Conservation (phyloP, 2,113 vertebrate species). For the Lepus americanus region DNA sequence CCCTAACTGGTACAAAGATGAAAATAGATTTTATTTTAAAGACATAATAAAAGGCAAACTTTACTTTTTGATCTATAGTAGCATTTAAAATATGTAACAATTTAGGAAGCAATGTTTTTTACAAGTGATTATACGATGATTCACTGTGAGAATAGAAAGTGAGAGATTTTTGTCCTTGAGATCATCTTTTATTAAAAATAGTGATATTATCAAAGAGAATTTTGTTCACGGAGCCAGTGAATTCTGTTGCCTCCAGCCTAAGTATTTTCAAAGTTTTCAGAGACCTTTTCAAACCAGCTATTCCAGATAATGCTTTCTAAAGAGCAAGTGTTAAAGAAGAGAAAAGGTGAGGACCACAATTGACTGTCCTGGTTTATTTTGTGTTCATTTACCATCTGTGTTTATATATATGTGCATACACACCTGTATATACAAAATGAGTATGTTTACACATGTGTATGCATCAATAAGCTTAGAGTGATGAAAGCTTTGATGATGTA, state of each 20-base stretch:
- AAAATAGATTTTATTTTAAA: slow-evolving; percentile 48
- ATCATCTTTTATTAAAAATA: slow-evolving; percentile 13
- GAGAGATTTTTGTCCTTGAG: slow-evolving; percentile 31
- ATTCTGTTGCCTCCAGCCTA: slow-evolving; percentile 30
- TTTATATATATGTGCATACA: no score
- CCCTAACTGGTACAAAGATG: not conserved
- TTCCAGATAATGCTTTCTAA: not conserved
- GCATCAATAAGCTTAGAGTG: not conserved
- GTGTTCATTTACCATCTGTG: not conserved
- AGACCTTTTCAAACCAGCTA: not conserved
- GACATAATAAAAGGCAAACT: not conserved
- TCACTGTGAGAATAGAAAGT: slow-evolving; percentile 22
- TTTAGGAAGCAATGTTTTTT: not conserved
- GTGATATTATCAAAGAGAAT: slow-evolving; percentile 33
- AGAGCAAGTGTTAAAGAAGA: not conserved
- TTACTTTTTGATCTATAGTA: not conserved
- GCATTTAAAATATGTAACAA: not conserved
- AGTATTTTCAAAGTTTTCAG: slow-evolving; percentile 16
- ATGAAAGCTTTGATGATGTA: not conserved
- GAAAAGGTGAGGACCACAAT: not conserved
- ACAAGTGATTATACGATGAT: slow-evolving; percentile 19
- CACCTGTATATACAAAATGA: not conserved
- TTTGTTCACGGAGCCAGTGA: not conserved
- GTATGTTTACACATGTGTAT: not conserved
- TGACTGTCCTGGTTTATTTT: not conserved